Evolutionary conservation across 1,140 invertebrate genomes (phyloP), one percentile per base, ranked within the genome.

Genomic region (Manduca sexta): DNA sequence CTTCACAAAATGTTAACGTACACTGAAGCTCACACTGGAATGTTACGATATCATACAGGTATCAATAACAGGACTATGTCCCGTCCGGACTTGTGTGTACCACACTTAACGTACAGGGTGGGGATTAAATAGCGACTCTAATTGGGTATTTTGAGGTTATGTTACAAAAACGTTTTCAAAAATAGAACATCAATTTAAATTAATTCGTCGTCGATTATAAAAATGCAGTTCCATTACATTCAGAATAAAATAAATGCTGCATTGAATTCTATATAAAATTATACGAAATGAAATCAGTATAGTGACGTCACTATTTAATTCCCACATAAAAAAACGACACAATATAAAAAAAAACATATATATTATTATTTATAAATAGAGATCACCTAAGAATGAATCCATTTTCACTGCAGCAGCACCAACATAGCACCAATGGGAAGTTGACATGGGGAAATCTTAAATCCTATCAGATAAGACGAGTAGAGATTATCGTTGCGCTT

Each of bases 1-100:
- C 76, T 26, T 26, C 21, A 26, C 21, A 26, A 26, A 79, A 69
- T 75, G 78, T 82, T 81, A 80, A 55, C 60, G 56, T 64, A 70
- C 65, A 82, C 65, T 75, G 71, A 83, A 80, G 77, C 76, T 64
- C 79, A 84, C 67, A 81, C 78, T 75, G 81, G 76, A 83, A 84
- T 83, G 81, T 84, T 82, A 79, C 60, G 74, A 75, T 72, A 75
- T 70, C 64, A 80, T 82, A 83, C 81, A 84, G 81, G 81, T 85
- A 85, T 85, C 81, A 85, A 85, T 85, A 81, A 68, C 68, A 62
- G 63, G 69, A 72, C 66, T 56, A 49, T 49, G 70, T 63, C 72
- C 66, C 45, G 41, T 51, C 49, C 35, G 45, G 61, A 56, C 50
- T 26, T 8, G 21, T 26, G 21, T 26, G 21, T 26, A 26, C 21